Evolutionary conservation across 2,113 vertebrate species (phyloP).

Genomic region (Tychaedon coryphoeus): DNA sequence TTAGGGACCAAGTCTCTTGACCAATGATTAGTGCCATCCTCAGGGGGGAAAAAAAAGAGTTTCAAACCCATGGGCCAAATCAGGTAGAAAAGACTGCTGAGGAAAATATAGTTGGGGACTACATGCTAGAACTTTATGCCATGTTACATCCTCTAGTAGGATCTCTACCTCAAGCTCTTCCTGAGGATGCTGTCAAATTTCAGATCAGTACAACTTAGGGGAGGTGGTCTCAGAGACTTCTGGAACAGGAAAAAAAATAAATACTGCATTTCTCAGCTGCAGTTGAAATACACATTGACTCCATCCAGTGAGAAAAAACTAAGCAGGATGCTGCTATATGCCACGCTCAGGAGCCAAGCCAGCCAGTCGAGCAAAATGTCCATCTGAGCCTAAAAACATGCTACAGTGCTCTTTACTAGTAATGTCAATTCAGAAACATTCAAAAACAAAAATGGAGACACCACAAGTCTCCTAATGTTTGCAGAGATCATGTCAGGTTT

Average conservation of each 20-base stretch:
- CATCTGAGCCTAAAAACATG: not conserved
- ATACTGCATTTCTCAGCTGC: not conserved
- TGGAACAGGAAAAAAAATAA: not conserved
- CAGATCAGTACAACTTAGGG: not conserved
- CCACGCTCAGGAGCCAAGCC: not conserved
- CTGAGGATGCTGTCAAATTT: not conserved
- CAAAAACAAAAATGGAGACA: not conserved
- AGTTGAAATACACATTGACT: not conserved
- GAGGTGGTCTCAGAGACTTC: not conserved
- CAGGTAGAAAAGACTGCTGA: not conserved
- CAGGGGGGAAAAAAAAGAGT: not conserved
- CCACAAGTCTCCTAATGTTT: not conserved
- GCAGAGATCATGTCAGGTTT: not conserved
- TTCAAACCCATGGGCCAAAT: not conserved
- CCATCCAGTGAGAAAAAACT: not conserved
- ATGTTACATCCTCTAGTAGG: not conserved
- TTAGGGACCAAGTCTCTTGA: not conserved
- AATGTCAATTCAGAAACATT: not conserved
- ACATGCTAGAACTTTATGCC: not conserved
- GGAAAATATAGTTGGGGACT: not conserved
- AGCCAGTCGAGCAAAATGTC: not conserved
- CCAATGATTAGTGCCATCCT: not conserved
- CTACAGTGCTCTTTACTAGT: not conserved
- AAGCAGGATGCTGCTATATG: not conserved
- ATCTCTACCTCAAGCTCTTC: not conserved